Evolutionary conservation across 2,888 invertebrate species (phyloP), one percentile per base, ranked within the genome.

Genomic region (Chirona hameri): DNA sequence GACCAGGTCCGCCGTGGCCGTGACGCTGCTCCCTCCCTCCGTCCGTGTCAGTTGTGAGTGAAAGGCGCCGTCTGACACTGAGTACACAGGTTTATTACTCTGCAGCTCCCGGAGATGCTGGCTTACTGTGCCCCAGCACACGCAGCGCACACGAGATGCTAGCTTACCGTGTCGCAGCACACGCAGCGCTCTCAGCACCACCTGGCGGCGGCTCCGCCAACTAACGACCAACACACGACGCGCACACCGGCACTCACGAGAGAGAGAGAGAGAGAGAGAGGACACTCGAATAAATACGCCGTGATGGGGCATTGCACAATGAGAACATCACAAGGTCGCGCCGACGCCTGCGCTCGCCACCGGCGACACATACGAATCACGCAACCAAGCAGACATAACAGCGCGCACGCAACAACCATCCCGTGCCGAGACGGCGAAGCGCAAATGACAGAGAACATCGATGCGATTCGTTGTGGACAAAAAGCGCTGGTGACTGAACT

Each of bases 31-130:
- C 72, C 18, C 18, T 72, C 18, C 14, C 3, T n/a, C 12, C 12
- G 5, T 0, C 29, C 7, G 65, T 5, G 10, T n/a, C 72, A 18
- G 31, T 76, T 46, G 39, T 27, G 39, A 76, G 76, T 76, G 76
- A 76, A 76, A 76, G 76, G 24, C 76, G 24, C 14, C 39, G 24
- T 1, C 31, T 24, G 24, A 76, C 76, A 76, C 76, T 76, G 76
- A 76, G 24, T 76, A 46, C 27, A 46, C 76, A 46, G 76, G 39
- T 76, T 27, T 76, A 76, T 76, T 76, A 46, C 76, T 76, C 76
- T 76, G 4, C 76, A 46, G 24, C 39, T 24, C 21, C 46, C 39
- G 46, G 76, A 39, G 7, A 76, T 9, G 24, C 76, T 39, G 24
- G 46, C 39, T 12, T 76, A 46, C 18, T 18, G 29, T 15, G 29